A percentile compares a stretch with the other conserved stretches of the same genome.
These are phyloP conservation scores for Takifugu flavidus DNA, from an alignment of 2,113 vertebrate species.

Conservation along the genomic window DNA sequence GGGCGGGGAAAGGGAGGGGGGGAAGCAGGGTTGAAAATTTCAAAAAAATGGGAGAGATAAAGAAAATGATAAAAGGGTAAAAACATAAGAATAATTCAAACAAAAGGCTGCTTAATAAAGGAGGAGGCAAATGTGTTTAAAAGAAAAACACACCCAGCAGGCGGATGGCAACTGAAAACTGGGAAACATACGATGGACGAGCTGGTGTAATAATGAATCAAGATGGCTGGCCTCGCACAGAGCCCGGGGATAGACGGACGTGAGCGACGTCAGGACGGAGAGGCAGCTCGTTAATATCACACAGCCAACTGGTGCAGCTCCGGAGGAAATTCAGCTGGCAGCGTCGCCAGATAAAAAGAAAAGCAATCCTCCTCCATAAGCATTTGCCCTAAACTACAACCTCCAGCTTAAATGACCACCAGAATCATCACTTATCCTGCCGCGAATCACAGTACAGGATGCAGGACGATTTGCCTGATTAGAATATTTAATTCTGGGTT, in stretches of 20 bases:
- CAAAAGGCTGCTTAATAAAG: conserved; percentile 57
- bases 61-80: conserved; percentile 88
- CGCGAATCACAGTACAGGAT: background rate
- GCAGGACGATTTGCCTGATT: background rate
- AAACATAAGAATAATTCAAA: conserved; percentile 58
- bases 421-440: background rate
- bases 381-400: background rate
- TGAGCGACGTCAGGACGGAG: background rate
- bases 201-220: conserved; percentile 69
- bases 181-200: conserved; percentile 46
- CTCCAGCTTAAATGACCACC: background rate
- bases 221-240: conserved; percentile 15
- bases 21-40: conserved; percentile 59
- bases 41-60: conserved; percentile 92
- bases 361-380: background rate
- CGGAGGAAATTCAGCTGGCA: no score
- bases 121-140: conserved; percentile 38
- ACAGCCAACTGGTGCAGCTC: no score
- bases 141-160: conserved; percentile 37
- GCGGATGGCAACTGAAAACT: conserved; percentile 64
- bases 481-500: background rate
- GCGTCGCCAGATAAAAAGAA: no score
- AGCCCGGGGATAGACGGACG: background rate
- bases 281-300: no score
- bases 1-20: conserved; percentile 35